Evolutionary conservation across 1,140 invertebrate genomes (phyloP), one percentile per base, ranked within the genome.

Genomic region (Polyergus mexicanus): DNA sequence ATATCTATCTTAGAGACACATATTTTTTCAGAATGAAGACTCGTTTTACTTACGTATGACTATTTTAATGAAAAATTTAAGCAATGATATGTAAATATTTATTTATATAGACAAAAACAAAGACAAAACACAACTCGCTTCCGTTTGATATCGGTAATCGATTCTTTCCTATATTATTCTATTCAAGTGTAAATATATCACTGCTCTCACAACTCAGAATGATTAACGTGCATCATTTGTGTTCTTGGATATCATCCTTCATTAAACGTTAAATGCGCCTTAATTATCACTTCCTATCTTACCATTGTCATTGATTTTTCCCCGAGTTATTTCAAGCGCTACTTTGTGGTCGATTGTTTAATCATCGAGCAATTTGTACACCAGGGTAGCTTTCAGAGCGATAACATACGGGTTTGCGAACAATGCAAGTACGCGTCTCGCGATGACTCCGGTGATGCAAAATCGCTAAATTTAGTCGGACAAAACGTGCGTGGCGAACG

Each of bases 391-490:
- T 68, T 25, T 51, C 32, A 32, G 47, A 80, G 41, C 16, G n/a
- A 69, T 13, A 56, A 19, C 35, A 41, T 8, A 19, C 25, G 38
- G 25, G 22, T 19, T 19, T 11, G 54, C 66, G 65, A 58, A 71
- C 65, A 58, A 71, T 81, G 77, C 66, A 56, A 56, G n/a, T 22
- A 38, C 66, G 22, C 66, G 11, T 25, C 22, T 35, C 25, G 16
- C 38, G 38, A 71, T 71, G 77, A 81, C 35, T 71, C 35, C 38
- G 47, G 65, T 51, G 22, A 81, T 35, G 66, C 66, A 66, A 72
- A 56, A 81, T 60, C 66, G 78, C 78, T 81, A 81, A 81, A 81
- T 81, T 81, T 81, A 81, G 66, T 58, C 66, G 51, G 69, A 68
- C 77, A 71, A 81, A 62, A 72, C 65, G 47, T n/a, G 54, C 65